phyloP scores from a whole-genome alignment of 2,113 vertebrate genomes.

The Brienomyrus brachyistius region DNA sequence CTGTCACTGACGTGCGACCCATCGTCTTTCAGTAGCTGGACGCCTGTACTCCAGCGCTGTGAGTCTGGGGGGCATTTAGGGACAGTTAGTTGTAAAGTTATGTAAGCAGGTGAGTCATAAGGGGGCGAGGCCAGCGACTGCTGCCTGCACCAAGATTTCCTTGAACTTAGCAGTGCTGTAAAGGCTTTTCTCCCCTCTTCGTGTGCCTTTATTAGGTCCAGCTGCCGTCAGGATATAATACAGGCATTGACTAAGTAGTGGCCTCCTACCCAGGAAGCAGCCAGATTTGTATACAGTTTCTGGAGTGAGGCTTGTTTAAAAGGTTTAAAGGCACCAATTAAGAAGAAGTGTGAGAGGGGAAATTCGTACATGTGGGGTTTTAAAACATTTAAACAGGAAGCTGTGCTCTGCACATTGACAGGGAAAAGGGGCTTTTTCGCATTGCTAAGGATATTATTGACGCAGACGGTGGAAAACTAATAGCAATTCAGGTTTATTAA shows the following conservation, averaged over 20 bases:
- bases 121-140: neutral
- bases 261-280: conserved; percentile 37
- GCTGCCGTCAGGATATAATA: conserved; percentile 47
- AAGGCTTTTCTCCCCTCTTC: conserved; percentile 13
- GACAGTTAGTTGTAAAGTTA: conserved; percentile 6
- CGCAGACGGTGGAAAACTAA: neutral
- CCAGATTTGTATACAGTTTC: conserved; percentile 46
- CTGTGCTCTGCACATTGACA: neutral
- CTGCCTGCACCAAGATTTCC: conserved; percentile 12
- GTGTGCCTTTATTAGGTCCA: conserved; percentile 39
- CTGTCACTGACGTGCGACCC: neutral
- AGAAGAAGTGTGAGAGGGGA: conserved; percentile 33
- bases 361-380: conserved; percentile 25
- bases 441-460: neutral
- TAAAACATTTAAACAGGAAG: conserved; percentile 39
- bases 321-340: conserved; percentile 51
- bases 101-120: conserved; percentile 24
- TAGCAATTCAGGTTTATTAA: neutral
- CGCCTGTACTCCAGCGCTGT: neutral
- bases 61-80: neutral
- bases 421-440: neutral
- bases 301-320: conserved; percentile 50
- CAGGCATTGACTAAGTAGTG: conserved; percentile 47
- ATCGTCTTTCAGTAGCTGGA: neutral
- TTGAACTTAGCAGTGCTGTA: conserved; percentile 27